Evolutionary conservation across 2,888 invertebrate species (phyloP).

Genomic region (Thumatha senex): DNA sequence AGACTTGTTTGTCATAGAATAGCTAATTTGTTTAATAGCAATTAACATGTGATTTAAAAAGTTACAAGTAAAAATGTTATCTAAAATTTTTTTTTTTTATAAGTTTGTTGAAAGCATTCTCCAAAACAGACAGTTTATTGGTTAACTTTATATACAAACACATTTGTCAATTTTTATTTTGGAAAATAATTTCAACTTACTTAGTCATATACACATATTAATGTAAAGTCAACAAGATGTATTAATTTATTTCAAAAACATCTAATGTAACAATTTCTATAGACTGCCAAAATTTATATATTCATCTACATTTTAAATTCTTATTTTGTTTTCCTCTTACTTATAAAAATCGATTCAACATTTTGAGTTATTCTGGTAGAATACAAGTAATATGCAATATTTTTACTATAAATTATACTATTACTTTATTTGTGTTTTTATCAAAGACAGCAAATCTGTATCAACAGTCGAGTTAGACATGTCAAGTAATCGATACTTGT

Average conservation of each 20-base stretch:
- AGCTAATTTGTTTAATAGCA: slow-evolving; percentile 34
- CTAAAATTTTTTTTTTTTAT: slow-evolving; percentile 42
- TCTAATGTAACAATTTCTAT: slow-evolving; percentile 67
- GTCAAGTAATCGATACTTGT: neutral
- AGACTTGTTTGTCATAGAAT: no score
- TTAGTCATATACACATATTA: slow-evolving; percentile 27
- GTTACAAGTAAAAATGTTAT: slow-evolving; percentile 45
- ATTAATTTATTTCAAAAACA: slow-evolving; percentile 55
- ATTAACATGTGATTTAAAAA: slow-evolving; percentile 47
- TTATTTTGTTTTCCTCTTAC: slow-evolving; percentile 19
- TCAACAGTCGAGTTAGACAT: no score
- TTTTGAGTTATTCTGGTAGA: neutral
- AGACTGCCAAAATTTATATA: slow-evolving; percentile 49
- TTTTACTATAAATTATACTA: neutral
- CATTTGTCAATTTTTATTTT: no score
- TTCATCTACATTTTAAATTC: slow-evolving; percentile 39
- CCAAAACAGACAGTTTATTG: slow-evolving; percentile 1
- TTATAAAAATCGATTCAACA: slow-evolving; percentile 5
- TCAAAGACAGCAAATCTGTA: no score
- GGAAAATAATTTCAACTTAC: slow-evolving; percentile 21
- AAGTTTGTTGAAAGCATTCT: slow-evolving; percentile 37
- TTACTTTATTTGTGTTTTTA: no score
- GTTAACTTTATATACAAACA: no score
- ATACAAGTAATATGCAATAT: neutral
- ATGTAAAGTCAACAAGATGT: slow-evolving; percentile 61